Evolutionary conservation across 1,140 invertebrate genomes (phyloP), one percentile per base, ranked within the genome.

Genomic region (Calycopis cecrops): DNA sequence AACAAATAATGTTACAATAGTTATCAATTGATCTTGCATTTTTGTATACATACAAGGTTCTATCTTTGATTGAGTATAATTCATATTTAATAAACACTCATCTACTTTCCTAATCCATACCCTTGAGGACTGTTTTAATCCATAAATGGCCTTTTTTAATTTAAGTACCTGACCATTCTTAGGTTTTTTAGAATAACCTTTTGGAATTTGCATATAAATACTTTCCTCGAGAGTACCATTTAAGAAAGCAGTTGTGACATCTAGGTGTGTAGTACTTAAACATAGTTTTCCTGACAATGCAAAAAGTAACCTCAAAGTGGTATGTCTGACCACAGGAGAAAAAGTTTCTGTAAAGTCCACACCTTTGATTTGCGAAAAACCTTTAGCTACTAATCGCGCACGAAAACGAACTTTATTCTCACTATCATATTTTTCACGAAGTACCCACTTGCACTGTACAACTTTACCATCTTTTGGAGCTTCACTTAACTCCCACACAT

Each of bases 371-470:
- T n/a, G n/a, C n/a, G n/a, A n/a, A n/a, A n/a, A n/a, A n/a, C n/a
- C n/a, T n/a, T n/a, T n/a, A n/a, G n/a, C n/a, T n/a, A n/a, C n/a
- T n/a, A n/a, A n/a, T n/a, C n/a, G n/a, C n/a, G n/a, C n/a, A n/a
- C n/a, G n/a, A n/a, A n/a, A n/a, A n/a, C n/a, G n/a, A n/a, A n/a
- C n/a, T n/a, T n/a, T n/a, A n/a, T n/a, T n/a, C n/a, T n/a, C n/a
- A n/a, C n/a, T n/a, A n/a, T n/a, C n/a, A n/a, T n/a, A 35, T 21
- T 53, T 56, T 10, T 53, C 52, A 16, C 52, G 44, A 1, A 53
- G 18, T 7, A 61, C 54, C 59, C 54, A 61, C n/a, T 52, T 61
- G 6, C 54, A 57, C 8, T 49, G 17, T 0, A 61, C 54, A 35
- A 56, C 18, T 2, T 3, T 61, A 10, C 14, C 8, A 50, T 28